Conservation (phyloP, 1,140 invertebrate species). For the Eueides isabella region DNA sequence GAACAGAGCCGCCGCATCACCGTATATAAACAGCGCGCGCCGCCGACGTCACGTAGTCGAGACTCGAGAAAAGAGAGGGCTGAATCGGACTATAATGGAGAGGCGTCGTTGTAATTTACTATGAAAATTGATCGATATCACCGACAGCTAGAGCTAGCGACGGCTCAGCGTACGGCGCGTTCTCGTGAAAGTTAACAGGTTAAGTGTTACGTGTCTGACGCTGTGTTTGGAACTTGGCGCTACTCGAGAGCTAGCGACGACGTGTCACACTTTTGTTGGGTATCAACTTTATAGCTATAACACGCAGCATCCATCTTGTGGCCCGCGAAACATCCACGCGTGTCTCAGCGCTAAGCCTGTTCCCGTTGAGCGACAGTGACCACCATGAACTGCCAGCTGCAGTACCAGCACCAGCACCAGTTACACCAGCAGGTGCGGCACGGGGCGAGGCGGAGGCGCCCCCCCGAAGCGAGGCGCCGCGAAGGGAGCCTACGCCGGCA, state of each 20-base stretch:
- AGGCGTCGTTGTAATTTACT: slow-evolving; percentile 73
- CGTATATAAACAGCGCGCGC: slow-evolving; percentile 65
- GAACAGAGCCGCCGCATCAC: slow-evolving; percentile 59
- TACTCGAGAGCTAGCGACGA: no score
- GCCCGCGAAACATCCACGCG: background rate
- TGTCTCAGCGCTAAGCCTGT: background rate
- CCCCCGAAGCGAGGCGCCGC: no score
- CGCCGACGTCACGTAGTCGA: slow-evolving; percentile 74
- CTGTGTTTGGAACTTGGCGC: no score
- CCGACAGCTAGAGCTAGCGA: slow-evolving; percentile 78
- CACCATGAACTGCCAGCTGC: slow-evolving; percentile 63
- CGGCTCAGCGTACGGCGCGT: slow-evolving; percentile 43
- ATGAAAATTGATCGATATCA: slow-evolving; percentile 75
- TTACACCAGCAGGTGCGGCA: slow-evolving; percentile 43
- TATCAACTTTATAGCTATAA: slow-evolving; percentile 74
- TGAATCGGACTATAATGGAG: slow-evolving; percentile 78
- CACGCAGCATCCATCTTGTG: slow-evolving; percentile 74
- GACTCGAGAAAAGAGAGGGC: slow-evolving; percentile 65
- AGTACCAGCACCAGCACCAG: slow-evolving; percentile 54
- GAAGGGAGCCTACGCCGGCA: no score
- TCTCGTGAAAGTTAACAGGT: slow-evolving; percentile 76
- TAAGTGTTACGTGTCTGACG: slow-evolving; percentile 80
- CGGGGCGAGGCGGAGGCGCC: no score
- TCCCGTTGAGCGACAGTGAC: slow-evolving; percentile 66
- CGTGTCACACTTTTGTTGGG: no score